phyloP scores from a whole-genome alignment of 2,888 invertebrate genomes.

The Malacosoma neustria region DNA sequence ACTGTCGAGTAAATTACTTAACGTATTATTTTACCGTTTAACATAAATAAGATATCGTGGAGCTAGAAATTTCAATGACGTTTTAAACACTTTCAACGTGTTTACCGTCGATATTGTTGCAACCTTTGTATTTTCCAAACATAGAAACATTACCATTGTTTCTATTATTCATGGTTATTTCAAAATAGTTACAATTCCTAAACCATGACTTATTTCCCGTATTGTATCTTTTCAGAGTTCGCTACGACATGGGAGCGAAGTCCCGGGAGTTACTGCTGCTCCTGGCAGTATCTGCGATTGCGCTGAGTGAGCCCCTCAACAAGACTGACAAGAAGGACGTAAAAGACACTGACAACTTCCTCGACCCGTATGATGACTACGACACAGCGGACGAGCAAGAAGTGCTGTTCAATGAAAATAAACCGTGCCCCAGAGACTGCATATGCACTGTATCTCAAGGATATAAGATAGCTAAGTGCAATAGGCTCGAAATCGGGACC shows the following conservation, averaged over 20 bases:
- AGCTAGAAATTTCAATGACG: no score
- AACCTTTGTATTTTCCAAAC: no score
- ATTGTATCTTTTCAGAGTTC: constrained; percentile 59
- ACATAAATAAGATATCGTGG: no score
- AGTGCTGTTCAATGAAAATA: constrained; percentile 61
- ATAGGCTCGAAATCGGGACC: constrained; percentile 78
- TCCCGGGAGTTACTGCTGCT: constrained; percentile 66
- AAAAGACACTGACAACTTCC: constrained; percentile 40
- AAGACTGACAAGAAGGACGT: constrained; percentile 43
- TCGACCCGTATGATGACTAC: constrained; percentile 57
- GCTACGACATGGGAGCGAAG: constrained; percentile 65
- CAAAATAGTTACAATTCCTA: no score
- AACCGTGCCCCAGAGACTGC: constrained; percentile 78
- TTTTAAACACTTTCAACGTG: no score
- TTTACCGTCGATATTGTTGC: no score
- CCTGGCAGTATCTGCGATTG: constrained; percentile 62
- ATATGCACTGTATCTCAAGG: constrained; percentile 76
- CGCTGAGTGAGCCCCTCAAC: constrained; percentile 46
- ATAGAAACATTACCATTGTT: no score
- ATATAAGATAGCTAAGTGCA: constrained; percentile 79
- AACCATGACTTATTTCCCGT: constrained; percentile 13
- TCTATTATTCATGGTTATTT: no score
- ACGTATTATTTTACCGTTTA: background rate
- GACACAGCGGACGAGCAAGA: constrained; percentile 64
- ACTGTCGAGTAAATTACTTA: background rate